Conservation (phyloP, 2,797 vertebrate genomes). For the Nothura maculosa region DNA sequence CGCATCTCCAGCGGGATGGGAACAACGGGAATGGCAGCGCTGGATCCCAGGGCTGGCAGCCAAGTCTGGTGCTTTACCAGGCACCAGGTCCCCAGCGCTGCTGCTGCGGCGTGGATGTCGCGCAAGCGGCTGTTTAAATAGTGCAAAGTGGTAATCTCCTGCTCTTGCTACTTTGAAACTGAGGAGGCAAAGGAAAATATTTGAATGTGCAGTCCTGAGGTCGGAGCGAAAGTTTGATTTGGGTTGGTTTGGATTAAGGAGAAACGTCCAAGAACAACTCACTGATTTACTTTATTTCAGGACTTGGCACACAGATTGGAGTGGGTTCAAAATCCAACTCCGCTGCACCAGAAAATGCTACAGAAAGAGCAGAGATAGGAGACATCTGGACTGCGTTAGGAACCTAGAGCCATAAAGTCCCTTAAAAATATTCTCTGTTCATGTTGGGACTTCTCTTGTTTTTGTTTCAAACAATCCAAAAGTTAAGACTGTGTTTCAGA, state of each 20-base stretch:
- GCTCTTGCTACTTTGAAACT: constrained; percentile 67
- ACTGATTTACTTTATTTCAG: constrained; percentile 85
- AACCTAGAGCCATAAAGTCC: constrained; percentile 75
- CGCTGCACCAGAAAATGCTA: constrained; percentile 76
- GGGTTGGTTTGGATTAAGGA: constrained; percentile 78
- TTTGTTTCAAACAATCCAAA: constrained; percentile 69
- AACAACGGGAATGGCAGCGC: not conserved
- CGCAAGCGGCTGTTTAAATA: constrained; percentile 54
- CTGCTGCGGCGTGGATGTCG: not conserved
- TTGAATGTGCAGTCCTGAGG: constrained; percentile 80
- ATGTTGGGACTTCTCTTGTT: constrained; percentile 63
- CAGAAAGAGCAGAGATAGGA: constrained; percentile 74
- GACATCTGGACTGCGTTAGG: constrained; percentile 84
- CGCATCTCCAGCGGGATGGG: not conserved
- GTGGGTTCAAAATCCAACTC: constrained; percentile 76
- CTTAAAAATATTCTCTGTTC: constrained; percentile 78
- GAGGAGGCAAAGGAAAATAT: constrained; percentile 71
- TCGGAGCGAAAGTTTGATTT: constrained; percentile 79
- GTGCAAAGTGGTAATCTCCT: constrained; percentile 67
- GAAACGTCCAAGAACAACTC: constrained; percentile 85
- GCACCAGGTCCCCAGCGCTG: not conserved
- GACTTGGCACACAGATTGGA: constrained; percentile 81
- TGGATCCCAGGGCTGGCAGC: not conserved
- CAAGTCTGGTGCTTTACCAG: not conserved
- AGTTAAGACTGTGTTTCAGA: constrained; percentile 48